phyloP scores from a whole-genome alignment of 2,888 invertebrate species.

The Nudaria mundana region DNA sequence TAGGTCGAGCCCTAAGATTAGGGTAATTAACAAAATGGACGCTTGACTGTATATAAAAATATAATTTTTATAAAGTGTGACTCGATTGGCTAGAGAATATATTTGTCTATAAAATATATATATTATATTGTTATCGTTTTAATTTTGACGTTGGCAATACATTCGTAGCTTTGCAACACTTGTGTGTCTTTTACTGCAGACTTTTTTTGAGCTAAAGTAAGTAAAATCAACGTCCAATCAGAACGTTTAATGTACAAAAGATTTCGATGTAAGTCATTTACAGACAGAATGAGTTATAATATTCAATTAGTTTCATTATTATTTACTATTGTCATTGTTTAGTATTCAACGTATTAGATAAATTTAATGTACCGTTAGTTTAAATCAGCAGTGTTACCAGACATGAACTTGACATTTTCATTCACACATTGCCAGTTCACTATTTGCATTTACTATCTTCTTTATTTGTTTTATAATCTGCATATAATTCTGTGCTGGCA shows the following conservation, averaged over 20 bases:
- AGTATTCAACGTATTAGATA: constrained; percentile 53
- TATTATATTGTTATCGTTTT: constrained; percentile 3
- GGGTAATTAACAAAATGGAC: neutral
- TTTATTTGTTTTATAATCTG: constrained; percentile 9
- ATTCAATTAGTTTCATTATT: constrained; percentile 34
- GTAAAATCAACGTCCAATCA: constrained; percentile 5
- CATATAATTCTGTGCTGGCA: constrained; percentile 44
- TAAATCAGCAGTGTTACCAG: constrained; percentile 39
- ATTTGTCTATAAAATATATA: constrained; percentile 7
- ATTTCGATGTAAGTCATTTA: constrained; percentile 54
- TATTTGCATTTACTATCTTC: constrained; percentile 36
- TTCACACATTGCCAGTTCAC: constrained; percentile 23
- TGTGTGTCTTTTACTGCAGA: constrained; percentile 1
- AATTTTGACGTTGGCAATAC: constrained; percentile 5
- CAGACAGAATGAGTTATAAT: constrained; percentile 20
- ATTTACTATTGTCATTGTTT: constrained; percentile 44
- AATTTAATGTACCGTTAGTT: constrained; percentile 43
- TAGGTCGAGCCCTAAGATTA: constrained; percentile 3
- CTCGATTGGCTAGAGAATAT: constrained; percentile 8
- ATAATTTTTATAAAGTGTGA: constrained; percentile 7
- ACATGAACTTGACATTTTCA: constrained; percentile 8
- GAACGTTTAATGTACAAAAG: constrained; percentile 45
- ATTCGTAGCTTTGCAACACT: constrained; percentile 4
- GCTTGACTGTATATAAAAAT: constrained; percentile 6
- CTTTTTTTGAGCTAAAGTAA: constrained; percentile 1